A percentile compares a stretch with the other conserved stretches of the same genome.
phyloP scores from a whole-genome alignment of 1,140 invertebrate genomes.

The Drosophila pruinosa region DNA sequence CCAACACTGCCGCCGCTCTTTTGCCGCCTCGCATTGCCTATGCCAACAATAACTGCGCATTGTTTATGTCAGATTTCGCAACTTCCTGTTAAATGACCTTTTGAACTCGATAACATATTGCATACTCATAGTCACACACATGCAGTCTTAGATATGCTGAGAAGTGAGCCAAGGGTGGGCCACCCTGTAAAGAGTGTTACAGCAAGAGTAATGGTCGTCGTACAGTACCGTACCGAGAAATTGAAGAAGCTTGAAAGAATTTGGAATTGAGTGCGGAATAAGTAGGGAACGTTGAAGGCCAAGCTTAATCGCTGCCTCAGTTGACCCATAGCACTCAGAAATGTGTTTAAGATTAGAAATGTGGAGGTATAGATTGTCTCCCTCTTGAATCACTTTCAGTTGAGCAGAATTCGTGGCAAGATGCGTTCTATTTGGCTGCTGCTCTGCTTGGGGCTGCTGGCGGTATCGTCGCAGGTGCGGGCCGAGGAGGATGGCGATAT shows the following conservation, averaged over 20 bases:
- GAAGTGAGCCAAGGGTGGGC: background rate
- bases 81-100: constrained; percentile 25
- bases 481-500: constrained; percentile 43
- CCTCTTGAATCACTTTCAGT: constrained; percentile 12
- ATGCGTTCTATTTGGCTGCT: constrained; percentile 69
- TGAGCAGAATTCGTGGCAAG: constrained; percentile 2
- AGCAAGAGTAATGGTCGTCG: background rate
- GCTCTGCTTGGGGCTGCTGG: constrained; percentile 68
- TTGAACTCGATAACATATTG: constrained; percentile 7
- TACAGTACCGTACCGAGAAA: constrained; percentile 19
- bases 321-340: constrained; percentile 1
- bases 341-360: background rate
- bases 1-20: background rate
- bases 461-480: constrained; percentile 36
- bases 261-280: background rate
- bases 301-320: background rate
- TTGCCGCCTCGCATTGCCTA: background rate
- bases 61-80: constrained; percentile 32
- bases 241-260: constrained; percentile 1
- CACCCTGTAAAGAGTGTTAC: constrained; percentile 27
- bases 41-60: constrained; percentile 38
- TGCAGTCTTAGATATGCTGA: background rate
- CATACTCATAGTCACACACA: background rate
- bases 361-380: background rate
- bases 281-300: background rate